Conservation (phyloP, 2,113 vertebrate species). For the Nipponia nippon region DNA sequence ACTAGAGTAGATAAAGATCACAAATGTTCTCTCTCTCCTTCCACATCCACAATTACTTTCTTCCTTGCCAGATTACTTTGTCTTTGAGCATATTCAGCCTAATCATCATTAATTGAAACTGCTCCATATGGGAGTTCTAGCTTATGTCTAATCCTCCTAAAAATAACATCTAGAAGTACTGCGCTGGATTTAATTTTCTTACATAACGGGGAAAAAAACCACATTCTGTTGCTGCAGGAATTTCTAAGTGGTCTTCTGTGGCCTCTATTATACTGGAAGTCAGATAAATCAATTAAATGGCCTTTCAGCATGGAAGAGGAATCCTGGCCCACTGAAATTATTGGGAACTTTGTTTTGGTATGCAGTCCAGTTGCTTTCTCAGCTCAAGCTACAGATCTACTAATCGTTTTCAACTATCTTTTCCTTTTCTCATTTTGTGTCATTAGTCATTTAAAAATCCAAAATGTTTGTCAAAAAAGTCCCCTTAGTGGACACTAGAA, state of each 20-base stretch:
- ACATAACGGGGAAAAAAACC: not conserved
- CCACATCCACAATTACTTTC: not conserved
- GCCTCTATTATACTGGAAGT: not conserved
- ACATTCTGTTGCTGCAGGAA: not conserved
- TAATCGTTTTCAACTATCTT: not conserved
- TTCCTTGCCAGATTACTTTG: not conserved
- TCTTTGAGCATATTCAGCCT: not conserved
- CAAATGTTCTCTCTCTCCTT: not conserved
- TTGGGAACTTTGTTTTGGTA: not conserved
- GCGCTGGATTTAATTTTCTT: constrained; percentile 4
- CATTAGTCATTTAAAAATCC: not conserved
- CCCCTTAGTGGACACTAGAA: not conserved
- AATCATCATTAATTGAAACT: not conserved
- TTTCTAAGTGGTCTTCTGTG: constrained; percentile 9
- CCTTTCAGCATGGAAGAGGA: not conserved
- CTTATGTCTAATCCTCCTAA: not conserved
- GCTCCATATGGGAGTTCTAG: not conserved
- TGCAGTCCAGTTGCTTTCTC: not conserved
- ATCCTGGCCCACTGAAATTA: not conserved
- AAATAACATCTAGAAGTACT: not conserved
- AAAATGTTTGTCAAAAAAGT: not conserved
- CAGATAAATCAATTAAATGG: constrained; percentile 16
- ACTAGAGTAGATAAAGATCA: not conserved
- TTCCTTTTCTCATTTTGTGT: not conserved
- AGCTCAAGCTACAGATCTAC: not conserved